These are phyloP conservation scores for Ptychadena robeensis DNA, from an alignment of 2,797 vertebrate genomes.

Conservation along the genomic window DNA sequence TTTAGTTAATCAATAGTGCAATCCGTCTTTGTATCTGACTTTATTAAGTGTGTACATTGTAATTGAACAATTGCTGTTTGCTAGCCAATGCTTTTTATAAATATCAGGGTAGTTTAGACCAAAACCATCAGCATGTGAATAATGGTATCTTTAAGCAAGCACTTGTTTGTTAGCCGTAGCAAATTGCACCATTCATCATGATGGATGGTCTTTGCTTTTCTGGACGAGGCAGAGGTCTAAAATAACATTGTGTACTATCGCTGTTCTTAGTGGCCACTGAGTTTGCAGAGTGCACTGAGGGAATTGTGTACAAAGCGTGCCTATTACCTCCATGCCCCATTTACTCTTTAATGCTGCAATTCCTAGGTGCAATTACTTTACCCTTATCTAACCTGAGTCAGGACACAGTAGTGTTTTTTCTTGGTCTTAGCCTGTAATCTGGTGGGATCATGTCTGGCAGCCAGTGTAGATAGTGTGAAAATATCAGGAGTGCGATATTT, in stretches of 20 bases:
- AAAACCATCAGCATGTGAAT: conserved; percentile 49
- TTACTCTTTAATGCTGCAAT: background rate
- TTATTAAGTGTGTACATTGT: conserved; percentile 3
- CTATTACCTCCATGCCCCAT: conserved; percentile 3
- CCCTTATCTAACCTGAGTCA: conserved; percentile 7
- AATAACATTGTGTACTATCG: conserved; percentile 35
- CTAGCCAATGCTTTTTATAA: conserved; percentile 25
- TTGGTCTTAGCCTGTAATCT: background rate
- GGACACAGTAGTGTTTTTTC: background rate
- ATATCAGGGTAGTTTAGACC: conserved; percentile 13
- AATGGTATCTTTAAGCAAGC: conserved; percentile 48
- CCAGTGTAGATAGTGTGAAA: background rate
- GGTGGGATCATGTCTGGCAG: conserved; percentile 1
- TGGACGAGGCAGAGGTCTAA: conserved; percentile 42
- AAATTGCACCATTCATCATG: conserved; percentile 49
- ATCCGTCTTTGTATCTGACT: conserved; percentile 2
- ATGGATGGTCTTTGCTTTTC: conserved; percentile 44
- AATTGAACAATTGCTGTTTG: conserved; percentile 33
- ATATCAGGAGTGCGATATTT: background rate
- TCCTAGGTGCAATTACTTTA: background rate
- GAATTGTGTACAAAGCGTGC: conserved; percentile 20
- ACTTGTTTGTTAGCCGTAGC: conserved; percentile 40
- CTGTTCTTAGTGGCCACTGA: conserved; percentile 25
- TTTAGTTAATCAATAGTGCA: conserved; percentile 14
- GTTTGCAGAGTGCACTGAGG: conserved; percentile 2